Percentiles rank a stretch among this genome's conserved stretches.
Conservation (phyloP, 2,113 vertebrate genomes). For the Pomatostomus ruficeps region DNA sequence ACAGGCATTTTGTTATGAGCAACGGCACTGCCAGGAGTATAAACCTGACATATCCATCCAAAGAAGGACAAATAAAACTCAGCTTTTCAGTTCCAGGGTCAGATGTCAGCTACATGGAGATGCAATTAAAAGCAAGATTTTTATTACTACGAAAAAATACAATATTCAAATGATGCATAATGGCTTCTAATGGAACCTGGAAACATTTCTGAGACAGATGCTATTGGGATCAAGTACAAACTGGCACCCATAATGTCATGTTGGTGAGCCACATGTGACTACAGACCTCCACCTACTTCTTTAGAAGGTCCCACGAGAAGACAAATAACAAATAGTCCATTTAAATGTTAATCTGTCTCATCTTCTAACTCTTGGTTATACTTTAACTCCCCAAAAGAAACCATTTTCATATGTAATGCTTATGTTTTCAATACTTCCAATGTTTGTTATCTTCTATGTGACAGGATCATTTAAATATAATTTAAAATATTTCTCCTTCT, state of each 20-base stretch:
- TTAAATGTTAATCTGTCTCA: not conserved
- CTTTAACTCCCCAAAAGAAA: not conserved
- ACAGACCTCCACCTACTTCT: not conserved
- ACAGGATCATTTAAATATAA: not conserved
- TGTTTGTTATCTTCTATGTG: not conserved
- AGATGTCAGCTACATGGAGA: not conserved
- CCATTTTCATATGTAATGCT: not conserved
- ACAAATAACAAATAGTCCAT: not conserved
- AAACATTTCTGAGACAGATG: not conserved
- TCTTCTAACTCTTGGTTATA: not conserved
- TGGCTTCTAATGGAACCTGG: not conserved
- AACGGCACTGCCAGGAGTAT: not conserved
- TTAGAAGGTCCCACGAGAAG: not conserved
- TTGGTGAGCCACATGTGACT: not conserved
- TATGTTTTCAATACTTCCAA: not conserved
- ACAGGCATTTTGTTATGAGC: not conserved
- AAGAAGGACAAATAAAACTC: not conserved
- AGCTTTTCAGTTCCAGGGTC: not conserved
- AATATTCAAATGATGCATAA: not conserved
- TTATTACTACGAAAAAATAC: not conserved
- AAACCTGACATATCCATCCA: not conserved
- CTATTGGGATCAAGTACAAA: not conserved
- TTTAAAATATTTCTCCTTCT: not conserved
- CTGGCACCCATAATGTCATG: not conserved
- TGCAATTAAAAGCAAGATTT: not conserved